Base-by-base conservation (phyloP, 2,113 vertebrate species). In the Hydrolagus affinis region DNA sequence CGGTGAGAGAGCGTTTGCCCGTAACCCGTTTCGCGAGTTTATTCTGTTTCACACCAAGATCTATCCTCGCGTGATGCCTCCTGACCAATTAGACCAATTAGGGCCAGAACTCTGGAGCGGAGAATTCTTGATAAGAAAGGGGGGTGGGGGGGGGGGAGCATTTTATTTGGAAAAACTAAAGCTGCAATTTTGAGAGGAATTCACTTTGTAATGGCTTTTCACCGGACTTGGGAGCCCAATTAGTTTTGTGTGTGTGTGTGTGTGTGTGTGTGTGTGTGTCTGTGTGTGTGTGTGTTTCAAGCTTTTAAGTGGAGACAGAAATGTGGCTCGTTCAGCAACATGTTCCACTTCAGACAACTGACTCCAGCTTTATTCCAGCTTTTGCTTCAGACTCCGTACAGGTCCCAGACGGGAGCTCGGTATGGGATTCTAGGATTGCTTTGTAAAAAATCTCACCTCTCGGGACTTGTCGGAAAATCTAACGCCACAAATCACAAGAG, bases 91-190 rank as follows among this genome's bases (percentile, higher is more conserved):
- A 77, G 59, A 1, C 19, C 77, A 19, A n/a, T n/a, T n/a, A n/a
- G n/a, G n/a, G 59, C 14, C 57, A 15, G n/a, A n/a, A n/a, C n/a
- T n/a, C n/a, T n/a, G n/a, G n/a, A 30, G 17, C 56, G 14, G 57
- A 28, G 57, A 25, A 8, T 62, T 10, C 59, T 60, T 28, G 23
- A 28, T 64, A 10, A 2, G 28, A 80, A 60, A n/a, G n/a, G 62
- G 12, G n/a, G n/a, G n/a, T n/a, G n/a, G n/a, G n/a, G n/a, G n/a
- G n/a, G n/a, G n/a, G n/a, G n/a, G n/a, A n/a, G 17, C 30, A 62
- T 80, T 25, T 80, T 28, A 9, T 28, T 80, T 64, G 77, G 77
- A 80, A 80, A n/a, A 80, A 80, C 30, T 25, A 7, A 15, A 12
- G 57, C 56, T 28, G 59, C 12, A 25, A n/a, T 59, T 17, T 44